A percentile compares a stretch with the other conserved stretches of the same genome.
Conservation (phyloP, 2,888 invertebrate genomes). For the Meganola albula region DNA sequence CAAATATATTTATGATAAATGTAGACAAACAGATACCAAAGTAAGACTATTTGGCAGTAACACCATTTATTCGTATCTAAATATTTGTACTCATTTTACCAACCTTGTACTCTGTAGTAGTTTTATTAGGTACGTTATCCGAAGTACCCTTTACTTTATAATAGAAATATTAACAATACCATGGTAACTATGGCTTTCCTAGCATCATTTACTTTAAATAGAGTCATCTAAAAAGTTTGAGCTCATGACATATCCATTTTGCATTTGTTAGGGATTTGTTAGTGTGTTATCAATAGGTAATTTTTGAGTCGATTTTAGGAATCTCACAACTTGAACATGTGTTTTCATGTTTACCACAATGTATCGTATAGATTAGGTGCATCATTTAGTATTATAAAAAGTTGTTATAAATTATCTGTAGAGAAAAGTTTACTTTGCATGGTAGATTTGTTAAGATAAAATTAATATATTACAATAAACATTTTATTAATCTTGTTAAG, state of each 20-base stretch:
- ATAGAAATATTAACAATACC: slow-evolving; percentile 4
- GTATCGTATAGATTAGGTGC: slow-evolving; percentile 42
- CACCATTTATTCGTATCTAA: slow-evolving; percentile 38
- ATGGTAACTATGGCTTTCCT: too few relatives aligned
- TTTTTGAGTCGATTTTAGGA: slow-evolving; percentile 38
- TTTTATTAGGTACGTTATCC: slow-evolving; percentile 5
- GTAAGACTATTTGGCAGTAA: slow-evolving; percentile 48
- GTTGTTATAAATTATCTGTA: slow-evolving; percentile 61
- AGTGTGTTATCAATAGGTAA: slow-evolving; percentile 24
- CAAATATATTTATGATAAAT: slow-evolving; percentile 32
- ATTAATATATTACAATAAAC: slow-evolving; percentile 52
- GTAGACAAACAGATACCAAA: slow-evolving; percentile 46
- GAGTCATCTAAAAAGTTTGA: slow-evolving; percentile 13
- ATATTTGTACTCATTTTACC: slow-evolving; percentile 33
- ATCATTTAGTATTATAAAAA: slow-evolving; percentile 60
- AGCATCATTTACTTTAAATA: too few relatives aligned
- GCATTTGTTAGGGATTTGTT: slow-evolving; percentile 30
- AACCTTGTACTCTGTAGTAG: slow-evolving; percentile 21
- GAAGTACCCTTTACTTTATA: too few relatives aligned
- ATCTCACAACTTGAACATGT: slow-evolving; percentile 46
- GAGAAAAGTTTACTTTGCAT: slow-evolving; percentile 61
- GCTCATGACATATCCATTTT: slow-evolving; percentile 31
- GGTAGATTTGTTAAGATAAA: slow-evolving; percentile 55
- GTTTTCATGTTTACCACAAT: slow-evolving; percentile 42
- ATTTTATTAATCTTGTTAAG: slow-evolving; percentile 53